phyloP scores from a whole-genome alignment of 2,797 vertebrate genomes.

The Ptychobarbus kaznakovi region DNA sequence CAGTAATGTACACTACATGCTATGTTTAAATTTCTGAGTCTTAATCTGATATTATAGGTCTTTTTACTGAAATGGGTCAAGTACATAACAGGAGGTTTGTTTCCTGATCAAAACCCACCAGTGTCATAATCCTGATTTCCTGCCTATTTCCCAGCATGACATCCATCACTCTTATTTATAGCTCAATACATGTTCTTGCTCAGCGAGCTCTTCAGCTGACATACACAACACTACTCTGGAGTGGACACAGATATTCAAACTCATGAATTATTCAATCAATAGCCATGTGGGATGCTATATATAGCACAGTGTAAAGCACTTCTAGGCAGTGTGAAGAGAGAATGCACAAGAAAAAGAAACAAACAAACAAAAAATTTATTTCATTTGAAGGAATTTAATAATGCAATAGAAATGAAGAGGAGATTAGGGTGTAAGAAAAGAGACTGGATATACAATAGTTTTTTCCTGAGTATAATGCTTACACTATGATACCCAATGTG shows the following conservation, averaged over 20 bases:
- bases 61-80: slow-evolving; percentile 13
- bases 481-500: not conserved
- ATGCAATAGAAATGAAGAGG: not conserved
- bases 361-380: not conserved
- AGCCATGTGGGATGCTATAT: slow-evolving; percentile 64
- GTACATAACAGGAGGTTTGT: not conserved
- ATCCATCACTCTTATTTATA: slow-evolving; percentile 45
- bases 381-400: not conserved
- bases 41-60: not conserved
- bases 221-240: slow-evolving; percentile 14
- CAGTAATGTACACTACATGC: not conserved
- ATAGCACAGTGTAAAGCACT: slow-evolving; percentile 32
- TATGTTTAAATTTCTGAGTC: not conserved
- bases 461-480: not conserved
- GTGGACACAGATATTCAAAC: slow-evolving; percentile 56
- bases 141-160: slow-evolving; percentile 16
- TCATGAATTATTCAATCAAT: slow-evolving; percentile 76
- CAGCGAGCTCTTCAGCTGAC: slow-evolving; percentile 26
- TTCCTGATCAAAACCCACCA: not conserved
- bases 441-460: not conserved
- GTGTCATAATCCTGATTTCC: not conserved
- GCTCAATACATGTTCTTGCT: slow-evolving; percentile 21
- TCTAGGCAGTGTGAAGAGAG: not conserved
- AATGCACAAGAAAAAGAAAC: slow-evolving; percentile 26
- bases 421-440: not conserved